phyloP scores from a whole-genome alignment of 2,888 invertebrate species.

The Tethea ocularis region DNA sequence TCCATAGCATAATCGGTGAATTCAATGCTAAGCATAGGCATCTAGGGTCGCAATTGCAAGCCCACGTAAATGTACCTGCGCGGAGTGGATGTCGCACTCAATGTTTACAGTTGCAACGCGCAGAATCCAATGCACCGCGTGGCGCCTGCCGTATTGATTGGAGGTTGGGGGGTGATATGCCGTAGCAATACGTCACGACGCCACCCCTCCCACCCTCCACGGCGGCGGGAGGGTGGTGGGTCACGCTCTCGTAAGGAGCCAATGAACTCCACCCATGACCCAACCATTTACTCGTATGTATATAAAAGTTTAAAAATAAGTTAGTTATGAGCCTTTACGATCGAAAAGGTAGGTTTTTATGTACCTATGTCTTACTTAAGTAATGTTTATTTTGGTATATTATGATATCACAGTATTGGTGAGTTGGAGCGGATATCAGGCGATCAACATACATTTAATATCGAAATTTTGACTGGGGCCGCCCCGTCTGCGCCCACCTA shows the following conservation, averaged over 20 bases:
- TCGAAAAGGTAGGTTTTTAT: constrained; percentile 14
- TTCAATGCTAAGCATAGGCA: background rate
- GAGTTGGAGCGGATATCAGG: constrained; percentile 24
- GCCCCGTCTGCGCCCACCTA: constrained; percentile 8
- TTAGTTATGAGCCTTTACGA: constrained; percentile 19
- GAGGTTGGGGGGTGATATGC: constrained; percentile 27
- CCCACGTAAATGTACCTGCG: constrained; percentile 21
- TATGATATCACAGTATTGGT: constrained; percentile 38
- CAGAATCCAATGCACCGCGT: constrained; percentile 52
- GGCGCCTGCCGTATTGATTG: constrained; percentile 29
- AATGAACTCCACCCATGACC: constrained; percentile 34
- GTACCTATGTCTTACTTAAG: background rate
- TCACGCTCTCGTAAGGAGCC: constrained; percentile 43
- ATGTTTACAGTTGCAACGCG: constrained; percentile 46
- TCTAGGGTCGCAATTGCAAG: constrained; percentile 25
- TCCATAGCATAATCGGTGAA: background rate
- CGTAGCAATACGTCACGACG: constrained; percentile 49
- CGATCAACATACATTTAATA: constrained; percentile 31
- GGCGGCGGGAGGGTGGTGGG: constrained; percentile 21
- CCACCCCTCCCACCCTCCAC: constrained; percentile 31
- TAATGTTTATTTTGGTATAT: constrained; percentile 37
- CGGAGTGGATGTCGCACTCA: constrained; percentile 30
- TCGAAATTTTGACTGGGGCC: constrained; percentile 12
- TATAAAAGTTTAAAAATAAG: background rate
- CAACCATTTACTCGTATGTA: constrained; percentile 31